These are phyloP conservation scores for Ophion costatus DNA, from an alignment of 2,888 invertebrate genomes.

Conservation along the genomic window DNA sequence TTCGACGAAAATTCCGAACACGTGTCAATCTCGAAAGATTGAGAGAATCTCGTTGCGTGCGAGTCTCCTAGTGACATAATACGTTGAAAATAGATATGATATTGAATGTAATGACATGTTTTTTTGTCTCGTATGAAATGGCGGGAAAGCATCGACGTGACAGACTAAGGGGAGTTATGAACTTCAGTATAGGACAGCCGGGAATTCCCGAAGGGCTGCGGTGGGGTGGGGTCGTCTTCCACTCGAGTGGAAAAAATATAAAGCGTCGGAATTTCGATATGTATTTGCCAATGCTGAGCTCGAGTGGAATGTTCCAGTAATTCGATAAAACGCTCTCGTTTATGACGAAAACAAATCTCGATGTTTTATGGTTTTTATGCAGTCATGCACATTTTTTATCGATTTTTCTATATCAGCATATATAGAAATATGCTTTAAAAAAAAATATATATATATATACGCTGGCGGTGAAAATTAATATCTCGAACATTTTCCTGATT, in stretches of 20 bases:
- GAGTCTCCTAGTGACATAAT: not conserved
- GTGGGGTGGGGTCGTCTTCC: constrained; percentile 13
- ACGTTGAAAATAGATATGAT: not conserved
- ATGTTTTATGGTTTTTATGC: constrained; percentile 10
- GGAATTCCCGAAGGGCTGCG: not conserved
- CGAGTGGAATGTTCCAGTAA: constrained; percentile 33
- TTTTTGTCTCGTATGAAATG: constrained; percentile 18
- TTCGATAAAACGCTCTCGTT: constrained; percentile 29
- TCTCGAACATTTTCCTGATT: not conserved
- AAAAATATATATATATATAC: too few relatives aligned
- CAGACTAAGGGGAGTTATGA: constrained; percentile 15
- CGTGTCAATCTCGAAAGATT: not conserved
- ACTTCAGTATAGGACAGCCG: constrained; percentile 15
- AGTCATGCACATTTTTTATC: not conserved
- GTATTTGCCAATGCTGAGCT: constrained; percentile 39
- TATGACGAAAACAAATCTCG: constrained; percentile 25
- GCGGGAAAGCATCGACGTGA: not conserved
- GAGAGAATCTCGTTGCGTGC: not conserved
- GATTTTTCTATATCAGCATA: not conserved
- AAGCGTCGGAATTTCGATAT: constrained; percentile 52
- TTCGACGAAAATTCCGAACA: constrained; percentile 15
- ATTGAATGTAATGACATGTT: constrained; percentile 14
- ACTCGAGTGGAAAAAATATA: constrained; percentile 31
- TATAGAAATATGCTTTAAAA: too few relatives aligned
- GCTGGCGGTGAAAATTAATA: not conserved